Evolutionary conservation across 2,113 vertebrate genomes (phyloP).

Genomic region (Epinephelus cyanopodus): DNA sequence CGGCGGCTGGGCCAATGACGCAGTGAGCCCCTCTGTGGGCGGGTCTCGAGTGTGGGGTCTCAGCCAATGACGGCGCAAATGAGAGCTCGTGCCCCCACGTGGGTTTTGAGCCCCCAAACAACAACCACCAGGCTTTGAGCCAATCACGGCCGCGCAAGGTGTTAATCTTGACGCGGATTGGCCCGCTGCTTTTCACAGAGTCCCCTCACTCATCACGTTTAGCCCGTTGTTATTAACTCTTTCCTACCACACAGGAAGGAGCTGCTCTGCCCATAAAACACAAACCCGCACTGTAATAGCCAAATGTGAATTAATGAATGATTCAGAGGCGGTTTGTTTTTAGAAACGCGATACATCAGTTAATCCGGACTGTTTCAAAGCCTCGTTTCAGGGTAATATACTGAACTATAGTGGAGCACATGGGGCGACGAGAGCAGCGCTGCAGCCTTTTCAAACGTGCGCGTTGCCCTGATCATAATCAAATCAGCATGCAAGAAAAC

Average conservation of each 20-base stretch:
- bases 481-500: conserved; percentile 79
- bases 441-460: conserved; percentile 51
- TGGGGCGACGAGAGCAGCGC: conserved; percentile 59
- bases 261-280: conserved; percentile 72
- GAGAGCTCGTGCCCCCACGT: conserved; percentile 79
- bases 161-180: conserved; percentile 85
- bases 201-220: conserved; percentile 82
- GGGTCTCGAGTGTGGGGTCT: conserved; percentile 30
- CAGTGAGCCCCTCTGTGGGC: conserved; percentile 7
- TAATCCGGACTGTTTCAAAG: conserved; percentile 74
- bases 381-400: conserved; percentile 61
- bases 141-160: conserved; percentile 79
- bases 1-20: conserved; percentile 74
- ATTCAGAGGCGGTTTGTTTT: conserved; percentile 80
- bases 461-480: conserved; percentile 72
- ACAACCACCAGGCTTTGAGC: conserved; percentile 58
- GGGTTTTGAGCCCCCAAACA: conserved; percentile 70
- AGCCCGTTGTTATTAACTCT: conserved; percentile 82
- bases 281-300: conserved; percentile 72
- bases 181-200: conserved; percentile 74
- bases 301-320: conserved; percentile 82
- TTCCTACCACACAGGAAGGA: conserved; percentile 74
- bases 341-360: conserved; percentile 76
- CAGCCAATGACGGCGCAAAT: conserved; percentile 64
- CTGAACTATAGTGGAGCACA: conserved; percentile 50